Conservation (phyloP, 2,113 vertebrate species). For the Lipophrys pholis region DNA sequence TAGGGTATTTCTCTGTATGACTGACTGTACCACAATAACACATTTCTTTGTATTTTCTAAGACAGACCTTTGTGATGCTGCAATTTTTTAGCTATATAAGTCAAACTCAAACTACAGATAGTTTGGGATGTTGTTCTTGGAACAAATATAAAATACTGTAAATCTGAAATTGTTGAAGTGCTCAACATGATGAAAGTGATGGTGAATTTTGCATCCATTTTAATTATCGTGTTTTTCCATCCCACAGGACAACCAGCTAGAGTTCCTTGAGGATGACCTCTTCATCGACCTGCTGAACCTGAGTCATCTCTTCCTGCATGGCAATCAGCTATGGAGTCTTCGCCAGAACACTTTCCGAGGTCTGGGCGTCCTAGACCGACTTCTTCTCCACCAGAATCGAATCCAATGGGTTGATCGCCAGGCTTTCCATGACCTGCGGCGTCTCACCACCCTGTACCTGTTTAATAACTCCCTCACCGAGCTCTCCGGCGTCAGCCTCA, state of each 20-base stretch:
- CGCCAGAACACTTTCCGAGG: slow-evolving; percentile 95
- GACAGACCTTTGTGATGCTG: no score
- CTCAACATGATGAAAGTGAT: no score
- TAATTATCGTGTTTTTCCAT: no score
- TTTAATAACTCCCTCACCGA: slow-evolving; percentile 96
- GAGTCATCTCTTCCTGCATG: slow-evolving; percentile 97
- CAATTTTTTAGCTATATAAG: no score
- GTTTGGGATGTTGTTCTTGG: no score
- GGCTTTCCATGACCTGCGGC: slow-evolving; percentile 94
- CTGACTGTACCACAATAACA: no score
- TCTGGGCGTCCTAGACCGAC: slow-evolving; percentile 92
- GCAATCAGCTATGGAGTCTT: slow-evolving; percentile 94
- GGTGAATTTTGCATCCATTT: no score
- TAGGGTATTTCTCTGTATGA: no score
- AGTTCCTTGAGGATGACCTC: slow-evolving; percentile 95
- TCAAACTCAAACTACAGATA: no score
- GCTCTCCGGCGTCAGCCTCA: slow-evolving; percentile 89
- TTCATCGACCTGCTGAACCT: slow-evolving; percentile 97
- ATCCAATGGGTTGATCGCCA: slow-evolving; percentile 93
- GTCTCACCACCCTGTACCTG: slow-evolving; percentile 94
- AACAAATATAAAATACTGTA: no score
- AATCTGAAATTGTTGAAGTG: no score
- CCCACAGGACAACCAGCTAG: slow-evolving; percentile 91
- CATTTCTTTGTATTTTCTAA: no score
- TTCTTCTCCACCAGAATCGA: slow-evolving; percentile 96